Evolutionary conservation across 1,140 invertebrate species (phyloP), one percentile per base, ranked within the genome.

Genomic region (Acyrthosiphon pisum): DNA sequence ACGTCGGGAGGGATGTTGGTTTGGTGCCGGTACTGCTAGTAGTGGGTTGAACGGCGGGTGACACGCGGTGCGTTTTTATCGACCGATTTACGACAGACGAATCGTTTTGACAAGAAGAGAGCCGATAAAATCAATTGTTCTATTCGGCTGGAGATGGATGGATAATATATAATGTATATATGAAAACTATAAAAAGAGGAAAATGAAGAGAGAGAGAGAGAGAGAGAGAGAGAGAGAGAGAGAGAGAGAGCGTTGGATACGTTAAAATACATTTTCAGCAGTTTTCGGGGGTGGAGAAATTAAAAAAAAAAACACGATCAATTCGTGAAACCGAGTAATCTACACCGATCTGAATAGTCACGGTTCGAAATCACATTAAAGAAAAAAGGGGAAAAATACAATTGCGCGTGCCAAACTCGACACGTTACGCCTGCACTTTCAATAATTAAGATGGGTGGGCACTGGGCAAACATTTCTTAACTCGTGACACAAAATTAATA

Each of bases 81-180:
- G 60, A 91, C 90, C 44, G 60, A 91, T 91, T 81, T 91, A 91
- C 90, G 60, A 81, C 48, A 30, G 90, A 48, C 41, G 20, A 46
- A 37, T 44, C 60, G 41, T 81, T 44, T 91, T 81, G 48, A 81
- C 90, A 81, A 91, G 60, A 23, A 23, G 23, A 87, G 26, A 87
- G 56, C 90, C 90, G 76, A 91, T 91, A 91, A 91, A 91, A 91
- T 44, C 56, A 8, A 18, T 76, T 41, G 53, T 91, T 60, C 1
- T 91, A 4, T 41, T 18, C 35, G 26, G 26, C 26, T 41, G 26
- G 37, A 44, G 1, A 44, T 35, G 3, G 20, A 35, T 81, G 76
- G 6, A 37, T 81, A 22, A 41, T 3, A 41, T 41, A 41, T 81
- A 37, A 30, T 68, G 30, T 30, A 68, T 30, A 14, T 14, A 30